These are phyloP conservation scores for Myiotriccus ornatus DNA, from an alignment of 2,797 vertebrate genomes.

Conservation along the genomic window DNA sequence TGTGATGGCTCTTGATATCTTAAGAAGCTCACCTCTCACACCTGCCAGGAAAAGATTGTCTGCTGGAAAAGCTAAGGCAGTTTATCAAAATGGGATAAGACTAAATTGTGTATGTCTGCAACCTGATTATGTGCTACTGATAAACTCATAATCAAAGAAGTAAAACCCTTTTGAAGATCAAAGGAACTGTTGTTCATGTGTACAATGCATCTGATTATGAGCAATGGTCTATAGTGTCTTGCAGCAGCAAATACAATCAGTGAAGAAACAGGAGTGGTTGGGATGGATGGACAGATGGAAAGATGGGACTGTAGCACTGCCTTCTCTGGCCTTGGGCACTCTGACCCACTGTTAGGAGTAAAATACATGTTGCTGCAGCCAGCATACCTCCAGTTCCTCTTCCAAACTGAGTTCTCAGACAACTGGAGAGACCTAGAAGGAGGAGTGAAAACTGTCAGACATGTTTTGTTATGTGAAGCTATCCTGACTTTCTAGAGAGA, in stretches of 20 bases:
- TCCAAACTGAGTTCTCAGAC: neutral
- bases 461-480: neutral
- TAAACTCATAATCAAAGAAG: conserved; percentile 42
- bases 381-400: neutral
- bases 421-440: neutral
- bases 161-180: conserved; percentile 41
- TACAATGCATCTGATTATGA: neutral
- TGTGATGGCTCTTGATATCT: neutral
- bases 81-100: conserved; percentile 5
- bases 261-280: neutral
- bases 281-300: neutral
- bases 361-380: rapidly evolving
- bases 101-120: neutral
- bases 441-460: neutral
- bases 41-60: neutral
- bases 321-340: neutral
- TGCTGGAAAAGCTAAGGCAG: neutral
- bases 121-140: neutral
- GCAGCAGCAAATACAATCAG: neutral
- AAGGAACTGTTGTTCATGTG: neutral
- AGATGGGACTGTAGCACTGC: neutral
- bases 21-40: neutral
- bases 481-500: neutral
- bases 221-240: neutral
- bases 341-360: neutral